Evolutionary conservation across 2,113 vertebrate genomes (phyloP), one percentile per base, ranked within the genome.

Genomic region (Oncorhynchus masou): DNA sequence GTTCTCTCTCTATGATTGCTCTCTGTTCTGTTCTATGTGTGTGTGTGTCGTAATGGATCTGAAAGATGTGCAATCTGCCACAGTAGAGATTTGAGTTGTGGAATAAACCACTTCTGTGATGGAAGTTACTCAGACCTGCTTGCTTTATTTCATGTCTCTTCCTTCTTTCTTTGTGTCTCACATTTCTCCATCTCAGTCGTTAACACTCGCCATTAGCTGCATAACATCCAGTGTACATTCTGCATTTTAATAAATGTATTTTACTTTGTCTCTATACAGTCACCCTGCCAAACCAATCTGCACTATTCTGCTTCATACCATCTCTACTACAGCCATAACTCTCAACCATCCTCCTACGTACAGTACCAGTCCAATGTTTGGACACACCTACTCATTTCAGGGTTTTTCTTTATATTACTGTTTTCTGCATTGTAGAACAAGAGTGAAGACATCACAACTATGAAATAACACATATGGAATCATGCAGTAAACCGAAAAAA

Each of bases 71-170:
- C 91, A 87, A 78, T 73, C 75, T 88, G 84, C 86, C 84, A 74
- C 74, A 73, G 74, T 85, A 82, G 79, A 87, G 79, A 89, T 89
- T 87, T 78, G 72, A 84, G 79, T 86, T 87, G 87, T 91, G 87
- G 88, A 92, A 92, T 92, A 89, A 91, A 87, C 83, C 82, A 87
- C 84, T 83, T 83, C 86, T 87, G 78, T 84, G 54, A 74, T 79
- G 76, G 80, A 88, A 80, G 68, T 72, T 54, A 87, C 79, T 86
- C 81, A 73, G 78, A 67, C 84, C 87, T 86, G 83, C 84, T 87
- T 91, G 82, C 86, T 91, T 91, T 73, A 70, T 84, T 90, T 85
- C 81, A 64, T 87, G 54, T 87, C 81, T 88, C 39, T 45, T 45
- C 39, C 0, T 73, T 87, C 74, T 74, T 79, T 67, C 72, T 79